Conservation (phyloP, 1,140 invertebrate genomes). For the Drosophila navojoa region DNA sequence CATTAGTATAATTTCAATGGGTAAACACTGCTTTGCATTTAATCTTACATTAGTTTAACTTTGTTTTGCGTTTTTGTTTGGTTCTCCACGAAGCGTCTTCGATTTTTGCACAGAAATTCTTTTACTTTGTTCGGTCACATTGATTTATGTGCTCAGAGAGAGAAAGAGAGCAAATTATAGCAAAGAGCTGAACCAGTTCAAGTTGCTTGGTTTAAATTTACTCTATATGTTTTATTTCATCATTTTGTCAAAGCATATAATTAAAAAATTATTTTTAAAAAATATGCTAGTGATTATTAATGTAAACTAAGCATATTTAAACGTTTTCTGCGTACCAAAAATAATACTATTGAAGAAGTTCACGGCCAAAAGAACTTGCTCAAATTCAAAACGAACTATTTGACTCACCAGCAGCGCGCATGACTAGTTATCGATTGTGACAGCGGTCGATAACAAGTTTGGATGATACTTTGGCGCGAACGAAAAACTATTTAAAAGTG, state of each 20-base stretch:
- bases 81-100: constrained; percentile 14
- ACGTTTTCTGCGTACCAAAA: not conserved
- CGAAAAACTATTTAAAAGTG: not conserved
- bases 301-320: not conserved
- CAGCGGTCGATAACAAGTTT: constrained; percentile 6
- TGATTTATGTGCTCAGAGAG: constrained; percentile 1
- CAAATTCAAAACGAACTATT: not conserved
- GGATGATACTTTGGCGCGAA: not conserved
- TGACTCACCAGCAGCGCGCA: constrained; percentile 15
- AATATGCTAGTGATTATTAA: too few relatives aligned
- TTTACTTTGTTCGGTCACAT: constrained; percentile 23
- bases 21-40: not conserved
- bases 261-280: too few relatives aligned
- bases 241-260: too few relatives aligned
- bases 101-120: constrained; percentile 6
- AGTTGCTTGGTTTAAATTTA: not conserved
- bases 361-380: not conserved
- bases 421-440: constrained; percentile 24
- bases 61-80: not conserved
- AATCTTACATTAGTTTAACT: constrained; percentile 1
- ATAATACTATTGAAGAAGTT: too few relatives aligned
- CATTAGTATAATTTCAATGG: not conserved
- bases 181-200: constrained; percentile 19
- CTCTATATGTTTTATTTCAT: too few relatives aligned
- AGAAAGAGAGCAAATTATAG: too few relatives aligned